Base-by-base conservation (phyloP, 1,140 invertebrate genomes). In the Oncopeltus fasciatus region DNA sequence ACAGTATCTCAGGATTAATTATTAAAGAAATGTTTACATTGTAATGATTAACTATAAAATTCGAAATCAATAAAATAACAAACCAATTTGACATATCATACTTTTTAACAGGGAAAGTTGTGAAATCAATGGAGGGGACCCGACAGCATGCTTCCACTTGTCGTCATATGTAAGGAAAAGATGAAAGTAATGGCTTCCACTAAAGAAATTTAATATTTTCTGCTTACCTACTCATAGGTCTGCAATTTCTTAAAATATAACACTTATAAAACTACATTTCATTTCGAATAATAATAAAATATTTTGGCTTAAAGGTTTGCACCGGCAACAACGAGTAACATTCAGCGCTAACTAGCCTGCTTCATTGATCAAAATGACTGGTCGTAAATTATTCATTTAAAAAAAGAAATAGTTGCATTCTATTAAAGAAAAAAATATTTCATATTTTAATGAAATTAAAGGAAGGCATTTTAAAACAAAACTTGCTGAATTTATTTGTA, bases 121-220 rank as follows among this genome's bases (percentile, higher is more conserved):
- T 57, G 56, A 57, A 57, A 57, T 57, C 56, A 57, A 57, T 57
- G 56, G 56, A 33, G 56, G n/a, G 56, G 28, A 53, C 49, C 49
- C 20, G 12, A 57, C 16, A 57, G 56, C 56, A 57, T 57, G 56
- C 51, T 56, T 20, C 56, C 16, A 57, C 56, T 9, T 57, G 31
- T 38, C 31, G 5, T 38, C 31, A 14, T 38, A n/a, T 14, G 14
- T 38, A 38, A 38, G 31, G 31, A 38, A 38, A 38, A 5, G 14
- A 14, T 38, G n/a, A n/a, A n/a, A 38, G 5, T 38, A 38, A 38
- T 14, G 14, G 5, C 14, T 38, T 14, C 5, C 31, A 38, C 2
- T 27, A 53, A 8, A 21, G 21, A 53, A 53, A 53, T 27, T 24
- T 9, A 53, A 26, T 3, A 27, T 24, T 24, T 53, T 24, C 20